These are phyloP conservation scores for Acanthopleura granulata DNA, from an alignment of 2,888 invertebrate genomes.

Conservation along the genomic window DNA sequence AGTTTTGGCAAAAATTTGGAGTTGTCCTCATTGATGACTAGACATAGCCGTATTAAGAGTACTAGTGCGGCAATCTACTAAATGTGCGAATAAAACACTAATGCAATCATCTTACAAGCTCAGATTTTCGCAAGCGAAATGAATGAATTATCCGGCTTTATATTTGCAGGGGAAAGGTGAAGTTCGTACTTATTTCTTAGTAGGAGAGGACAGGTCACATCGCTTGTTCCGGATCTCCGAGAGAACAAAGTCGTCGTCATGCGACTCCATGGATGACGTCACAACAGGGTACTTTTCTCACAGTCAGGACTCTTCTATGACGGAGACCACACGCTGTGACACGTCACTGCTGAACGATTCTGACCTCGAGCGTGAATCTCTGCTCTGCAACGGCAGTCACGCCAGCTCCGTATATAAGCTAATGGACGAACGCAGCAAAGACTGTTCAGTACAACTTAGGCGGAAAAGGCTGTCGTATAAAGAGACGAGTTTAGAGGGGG, in stretches of 20 bases:
- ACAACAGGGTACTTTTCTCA: background rate
- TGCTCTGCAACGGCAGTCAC: slow-evolving; percentile 1
- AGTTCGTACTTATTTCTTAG: slow-evolving; percentile 69
- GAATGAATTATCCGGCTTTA: no score
- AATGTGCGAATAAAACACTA: no score
- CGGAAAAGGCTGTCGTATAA: background rate
- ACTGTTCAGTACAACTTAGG: background rate
- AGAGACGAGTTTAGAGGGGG: background rate
- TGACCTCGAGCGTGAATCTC: slow-evolving; percentile 9
- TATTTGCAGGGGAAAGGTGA: slow-evolving; percentile 68
- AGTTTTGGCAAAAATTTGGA: no score
- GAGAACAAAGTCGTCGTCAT: background rate
- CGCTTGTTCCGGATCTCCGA: slow-evolving; percentile 45
- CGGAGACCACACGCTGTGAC: background rate
- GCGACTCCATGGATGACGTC: background rate
- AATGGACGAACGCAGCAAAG: background rate
- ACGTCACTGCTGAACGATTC: background rate
- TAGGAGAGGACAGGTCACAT: slow-evolving; percentile 57
- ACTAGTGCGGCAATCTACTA: no score
- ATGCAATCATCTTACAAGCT: no score
- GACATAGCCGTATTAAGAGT: no score
- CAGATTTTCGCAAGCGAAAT: no score
- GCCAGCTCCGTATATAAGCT: background rate
- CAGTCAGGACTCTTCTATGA: slow-evolving; percentile 1
- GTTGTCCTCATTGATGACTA: no score